These are phyloP conservation scores for Coreoperca whiteheadi DNA, from an alignment of 2,113 vertebrate species.

Conservation along the genomic window DNA sequence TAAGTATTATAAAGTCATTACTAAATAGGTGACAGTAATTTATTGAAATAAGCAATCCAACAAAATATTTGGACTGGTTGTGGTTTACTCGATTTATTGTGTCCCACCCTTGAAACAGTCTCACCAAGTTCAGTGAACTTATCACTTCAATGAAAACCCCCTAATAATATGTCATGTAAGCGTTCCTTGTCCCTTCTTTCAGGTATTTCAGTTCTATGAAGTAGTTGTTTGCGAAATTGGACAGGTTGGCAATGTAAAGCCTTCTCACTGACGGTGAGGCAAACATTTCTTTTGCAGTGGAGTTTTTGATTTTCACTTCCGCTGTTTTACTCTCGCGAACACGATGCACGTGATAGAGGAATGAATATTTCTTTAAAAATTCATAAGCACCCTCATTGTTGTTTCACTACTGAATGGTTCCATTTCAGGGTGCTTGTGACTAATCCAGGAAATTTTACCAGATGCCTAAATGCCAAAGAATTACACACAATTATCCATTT, in stretches of 20 bases:
- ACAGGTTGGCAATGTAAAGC: neutral
- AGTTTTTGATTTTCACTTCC: too few relatives aligned
- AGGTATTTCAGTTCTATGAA: neutral
- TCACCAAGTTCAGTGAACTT: conserved; percentile 2
- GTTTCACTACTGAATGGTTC: neutral
- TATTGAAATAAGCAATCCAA: neutral
- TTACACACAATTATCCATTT: neutral
- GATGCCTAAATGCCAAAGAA: neutral
- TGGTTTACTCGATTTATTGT: neutral
- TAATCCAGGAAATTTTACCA: neutral
- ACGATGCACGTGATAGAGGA: neutral
- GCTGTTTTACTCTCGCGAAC: too few relatives aligned
- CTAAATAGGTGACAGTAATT: neutral
- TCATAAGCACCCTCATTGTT: neutral
- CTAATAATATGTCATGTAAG: neutral
- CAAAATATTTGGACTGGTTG: conserved; percentile 1
- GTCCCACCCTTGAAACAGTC: neutral
- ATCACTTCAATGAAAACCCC: neutral
- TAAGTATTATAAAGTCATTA: neutral
- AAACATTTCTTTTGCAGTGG: neutral
- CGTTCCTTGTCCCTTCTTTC: neutral
- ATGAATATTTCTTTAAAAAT: neutral
- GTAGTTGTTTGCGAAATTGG: neutral
- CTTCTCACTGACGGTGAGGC: neutral
- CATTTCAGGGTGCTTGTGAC: neutral